phyloP scores from a whole-genome alignment of 2,888 invertebrate genomes.

The Nomada flava region DNA sequence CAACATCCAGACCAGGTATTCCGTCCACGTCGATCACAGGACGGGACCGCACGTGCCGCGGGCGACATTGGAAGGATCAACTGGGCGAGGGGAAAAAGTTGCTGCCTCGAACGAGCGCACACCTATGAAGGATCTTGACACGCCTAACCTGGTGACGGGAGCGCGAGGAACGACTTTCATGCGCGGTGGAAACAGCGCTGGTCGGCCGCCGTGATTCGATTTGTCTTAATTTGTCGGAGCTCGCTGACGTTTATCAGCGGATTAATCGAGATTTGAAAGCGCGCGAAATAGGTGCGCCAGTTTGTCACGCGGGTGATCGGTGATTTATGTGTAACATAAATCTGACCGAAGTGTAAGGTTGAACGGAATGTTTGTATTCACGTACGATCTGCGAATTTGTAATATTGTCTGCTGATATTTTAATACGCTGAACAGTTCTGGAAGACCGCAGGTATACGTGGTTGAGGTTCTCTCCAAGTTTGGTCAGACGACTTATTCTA shows the following conservation, averaged over 20 bases:
- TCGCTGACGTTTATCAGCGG: not conserved
- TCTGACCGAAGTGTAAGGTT: too few species aligned
- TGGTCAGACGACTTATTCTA: too few species aligned
- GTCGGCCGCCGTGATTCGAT: not conserved
- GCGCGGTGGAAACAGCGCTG: not conserved
- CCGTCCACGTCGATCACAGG: slow-evolving; percentile 58
- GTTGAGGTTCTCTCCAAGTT: too few species aligned
- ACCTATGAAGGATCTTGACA: slow-evolving; percentile 3
- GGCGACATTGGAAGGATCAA: slow-evolving; percentile 19
- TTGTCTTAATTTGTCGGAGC: slow-evolving; percentile 17
- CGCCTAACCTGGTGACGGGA: slow-evolving; percentile 9
- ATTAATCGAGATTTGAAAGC: slow-evolving; percentile 4
- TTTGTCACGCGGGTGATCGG: not conserved
- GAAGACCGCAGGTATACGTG: too few species aligned
- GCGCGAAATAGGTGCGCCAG: not conserved
- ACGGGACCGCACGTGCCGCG: slow-evolving; percentile 51
- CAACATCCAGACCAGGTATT: slow-evolving; percentile 46
- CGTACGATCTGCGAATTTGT: too few species aligned
- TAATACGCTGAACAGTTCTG: too few species aligned
- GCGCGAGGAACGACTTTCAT: not conserved
- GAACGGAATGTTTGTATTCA: too few species aligned
- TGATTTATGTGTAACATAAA: too few species aligned
- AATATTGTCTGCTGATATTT: too few species aligned
- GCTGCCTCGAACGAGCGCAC: slow-evolving; percentile 15
- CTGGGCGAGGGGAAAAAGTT: slow-evolving; percentile 8